These are phyloP conservation scores for Lasioglossum leucozonium DNA, from an alignment of 2,888 invertebrate genomes.

Conservation along the genomic window DNA sequence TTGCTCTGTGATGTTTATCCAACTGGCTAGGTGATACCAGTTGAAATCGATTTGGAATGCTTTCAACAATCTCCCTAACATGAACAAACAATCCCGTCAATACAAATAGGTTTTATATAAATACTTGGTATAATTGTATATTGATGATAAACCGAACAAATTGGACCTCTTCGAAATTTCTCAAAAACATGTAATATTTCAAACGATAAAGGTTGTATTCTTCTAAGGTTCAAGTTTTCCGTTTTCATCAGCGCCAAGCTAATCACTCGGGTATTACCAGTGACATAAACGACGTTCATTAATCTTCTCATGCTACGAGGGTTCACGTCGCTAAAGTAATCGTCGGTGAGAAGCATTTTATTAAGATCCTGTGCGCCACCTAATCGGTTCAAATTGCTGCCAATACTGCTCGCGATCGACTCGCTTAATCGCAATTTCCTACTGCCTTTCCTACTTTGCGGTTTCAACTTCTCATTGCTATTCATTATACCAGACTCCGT, in stretches of 20 bases:
- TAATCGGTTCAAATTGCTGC: slow-evolving; percentile 92
- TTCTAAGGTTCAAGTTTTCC: slow-evolving; percentile 7
- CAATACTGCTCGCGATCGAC: slow-evolving; percentile 95
- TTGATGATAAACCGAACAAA: not conserved
- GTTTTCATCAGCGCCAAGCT: not conserved
- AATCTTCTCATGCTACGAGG: slow-evolving; percentile 97
- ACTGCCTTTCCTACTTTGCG: slow-evolving; percentile 86
- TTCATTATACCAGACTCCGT: slow-evolving; percentile 93
- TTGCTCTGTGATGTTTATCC: slow-evolving; percentile 99
- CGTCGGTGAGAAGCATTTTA: slow-evolving; percentile 96
- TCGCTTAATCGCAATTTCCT: slow-evolving; percentile 93
- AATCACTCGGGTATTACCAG: slow-evolving; percentile 87
- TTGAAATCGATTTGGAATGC: slow-evolving; percentile 99
- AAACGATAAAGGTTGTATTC: not conserved
- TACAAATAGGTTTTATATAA: not conserved
- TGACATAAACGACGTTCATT: slow-evolving; percentile 98
- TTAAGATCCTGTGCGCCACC: slow-evolving; percentile 91
- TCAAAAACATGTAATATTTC: not conserved
- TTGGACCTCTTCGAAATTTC: not conserved
- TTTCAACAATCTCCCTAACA: slow-evolving; percentile 95
- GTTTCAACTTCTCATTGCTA: slow-evolving; percentile 92
- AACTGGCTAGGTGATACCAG: slow-evolving; percentile 98
- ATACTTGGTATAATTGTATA: not conserved
- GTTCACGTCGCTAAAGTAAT: slow-evolving; percentile 99
- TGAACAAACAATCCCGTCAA: not conserved